Conservation (phyloP, 2,113 vertebrate species). For the Periophthalmodon schlosseri region DNA sequence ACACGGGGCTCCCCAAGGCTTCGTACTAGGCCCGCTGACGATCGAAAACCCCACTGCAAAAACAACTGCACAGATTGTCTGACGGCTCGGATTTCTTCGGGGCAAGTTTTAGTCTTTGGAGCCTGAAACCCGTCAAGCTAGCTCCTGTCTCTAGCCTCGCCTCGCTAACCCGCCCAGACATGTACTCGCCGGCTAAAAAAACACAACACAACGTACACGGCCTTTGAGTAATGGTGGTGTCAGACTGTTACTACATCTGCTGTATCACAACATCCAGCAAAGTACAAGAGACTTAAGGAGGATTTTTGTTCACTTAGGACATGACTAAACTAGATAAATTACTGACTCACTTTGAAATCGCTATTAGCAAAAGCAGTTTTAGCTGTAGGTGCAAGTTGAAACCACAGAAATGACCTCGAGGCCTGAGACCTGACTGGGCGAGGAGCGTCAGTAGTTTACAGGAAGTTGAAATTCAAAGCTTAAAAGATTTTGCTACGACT, state of each 20-base stretch:
- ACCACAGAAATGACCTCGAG: not conserved
- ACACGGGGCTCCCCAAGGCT: not conserved
- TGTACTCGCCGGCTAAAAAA: not conserved
- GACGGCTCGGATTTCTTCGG: not conserved
- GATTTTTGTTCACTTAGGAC: not conserved
- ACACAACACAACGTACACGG: not conserved
- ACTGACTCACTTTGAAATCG: not conserved
- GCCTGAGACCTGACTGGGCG: not conserved
- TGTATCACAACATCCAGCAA: not conserved
- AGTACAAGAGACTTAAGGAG: not conserved
- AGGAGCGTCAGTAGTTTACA: not conserved
- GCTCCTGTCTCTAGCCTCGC: not conserved
- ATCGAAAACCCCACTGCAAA: not conserved
- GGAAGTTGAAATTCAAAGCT: not conserved
- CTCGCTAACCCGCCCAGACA: not conserved
- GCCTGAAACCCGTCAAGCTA: conserved; percentile 1
- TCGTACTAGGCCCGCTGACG: not conserved
- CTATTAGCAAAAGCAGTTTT: not conserved
- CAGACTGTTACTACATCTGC: not conserved
- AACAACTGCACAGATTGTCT: not conserved
- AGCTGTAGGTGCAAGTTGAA: not conserved
- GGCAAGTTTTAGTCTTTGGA: not conserved
- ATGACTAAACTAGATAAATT: not conserved
- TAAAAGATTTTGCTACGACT: not conserved
- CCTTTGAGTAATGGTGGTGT: not conserved